Percentiles rank a stretch among this genome's conserved stretches.
These are phyloP conservation scores for Threskiornis aethiopicus DNA, from an alignment of 2,797 vertebrate species.

Conservation along the genomic window DNA sequence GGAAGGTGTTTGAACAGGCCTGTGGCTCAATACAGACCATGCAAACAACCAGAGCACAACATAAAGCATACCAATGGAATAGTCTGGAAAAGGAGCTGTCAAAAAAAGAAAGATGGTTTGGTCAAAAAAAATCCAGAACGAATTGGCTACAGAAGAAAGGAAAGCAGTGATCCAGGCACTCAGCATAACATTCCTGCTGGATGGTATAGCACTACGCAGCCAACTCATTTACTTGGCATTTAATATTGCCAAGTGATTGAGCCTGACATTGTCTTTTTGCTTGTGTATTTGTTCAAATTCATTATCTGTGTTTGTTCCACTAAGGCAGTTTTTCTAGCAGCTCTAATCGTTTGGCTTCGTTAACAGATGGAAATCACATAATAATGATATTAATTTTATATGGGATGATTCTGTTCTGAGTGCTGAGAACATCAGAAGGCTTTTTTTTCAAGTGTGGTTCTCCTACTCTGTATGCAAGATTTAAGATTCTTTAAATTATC, in stretches of 20 bases:
- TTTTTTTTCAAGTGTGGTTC: neutral
- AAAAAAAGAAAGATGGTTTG: neutral
- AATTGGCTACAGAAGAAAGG: neutral
- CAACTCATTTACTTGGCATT: neutral
- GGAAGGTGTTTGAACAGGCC: neutral
- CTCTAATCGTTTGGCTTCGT: constrained; percentile 26
- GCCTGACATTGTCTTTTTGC: constrained; percentile 32
- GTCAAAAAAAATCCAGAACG: neutral
- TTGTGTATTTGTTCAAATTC: constrained; percentile 26
- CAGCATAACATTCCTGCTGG: neutral
- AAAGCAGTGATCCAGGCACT: neutral
- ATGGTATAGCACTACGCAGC: neutral
- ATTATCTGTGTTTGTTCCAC: constrained; percentile 56
- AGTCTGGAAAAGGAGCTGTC: neutral
- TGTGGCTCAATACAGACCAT: neutral
- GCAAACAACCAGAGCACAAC: rapidly evolving
- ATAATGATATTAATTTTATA: constrained; percentile 62
- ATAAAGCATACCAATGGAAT: rapidly evolving
- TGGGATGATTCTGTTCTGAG: constrained; percentile 2
- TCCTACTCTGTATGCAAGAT: neutral
- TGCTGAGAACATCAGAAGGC: neutral
- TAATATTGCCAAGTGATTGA: neutral
- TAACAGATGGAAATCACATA: constrained; percentile 53
- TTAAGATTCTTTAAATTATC: neutral
- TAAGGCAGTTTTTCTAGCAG: constrained; percentile 25